phyloP scores from a whole-genome alignment of 2,113 vertebrate species.

The Oceanodroma tethys region DNA sequence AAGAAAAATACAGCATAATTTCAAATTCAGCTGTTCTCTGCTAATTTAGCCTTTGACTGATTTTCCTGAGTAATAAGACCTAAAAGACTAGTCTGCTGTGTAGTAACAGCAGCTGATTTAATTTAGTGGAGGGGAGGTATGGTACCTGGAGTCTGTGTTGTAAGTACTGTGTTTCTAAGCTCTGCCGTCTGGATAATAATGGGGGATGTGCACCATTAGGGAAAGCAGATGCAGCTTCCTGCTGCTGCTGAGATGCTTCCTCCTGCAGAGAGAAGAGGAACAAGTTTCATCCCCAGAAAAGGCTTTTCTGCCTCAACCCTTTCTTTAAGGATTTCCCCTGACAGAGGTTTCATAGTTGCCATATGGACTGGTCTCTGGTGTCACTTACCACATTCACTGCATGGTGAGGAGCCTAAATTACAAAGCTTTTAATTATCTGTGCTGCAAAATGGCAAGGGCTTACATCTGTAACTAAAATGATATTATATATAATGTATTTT shows the following conservation, averaged over 20 bases:
- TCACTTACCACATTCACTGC: not conserved
- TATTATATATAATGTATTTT: not conserved
- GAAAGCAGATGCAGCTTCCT: slow-evolving; percentile 78
- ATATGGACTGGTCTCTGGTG: not conserved
- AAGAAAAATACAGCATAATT: not conserved
- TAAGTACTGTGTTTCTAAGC: slow-evolving; percentile 90
- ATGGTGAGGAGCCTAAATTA: not conserved
- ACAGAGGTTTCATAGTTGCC: not conserved
- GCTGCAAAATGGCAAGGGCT: not conserved
- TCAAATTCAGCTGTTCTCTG: not conserved
- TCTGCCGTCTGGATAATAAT: slow-evolving; percentile 83
- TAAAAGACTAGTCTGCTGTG: not conserved
- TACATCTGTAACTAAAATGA: not conserved
- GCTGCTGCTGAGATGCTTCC: slow-evolving; percentile 81
- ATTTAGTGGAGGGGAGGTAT: too few relatives aligned
- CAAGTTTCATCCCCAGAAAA: not conserved
- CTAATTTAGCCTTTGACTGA: not conserved
- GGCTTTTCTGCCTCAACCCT: not conserved
- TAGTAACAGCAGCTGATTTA: not conserved
- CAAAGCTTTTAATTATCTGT: not conserved
- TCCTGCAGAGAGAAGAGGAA: slow-evolving; percentile 74
- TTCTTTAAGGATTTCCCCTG: not conserved
- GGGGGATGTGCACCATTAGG: slow-evolving; percentile 75
- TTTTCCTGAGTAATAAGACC: not conserved
- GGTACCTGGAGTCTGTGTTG: slow-evolving; percentile 90